Evolutionary conservation across 2,888 invertebrate species (phyloP).

Genomic region (Strigamia maritima): DNA sequence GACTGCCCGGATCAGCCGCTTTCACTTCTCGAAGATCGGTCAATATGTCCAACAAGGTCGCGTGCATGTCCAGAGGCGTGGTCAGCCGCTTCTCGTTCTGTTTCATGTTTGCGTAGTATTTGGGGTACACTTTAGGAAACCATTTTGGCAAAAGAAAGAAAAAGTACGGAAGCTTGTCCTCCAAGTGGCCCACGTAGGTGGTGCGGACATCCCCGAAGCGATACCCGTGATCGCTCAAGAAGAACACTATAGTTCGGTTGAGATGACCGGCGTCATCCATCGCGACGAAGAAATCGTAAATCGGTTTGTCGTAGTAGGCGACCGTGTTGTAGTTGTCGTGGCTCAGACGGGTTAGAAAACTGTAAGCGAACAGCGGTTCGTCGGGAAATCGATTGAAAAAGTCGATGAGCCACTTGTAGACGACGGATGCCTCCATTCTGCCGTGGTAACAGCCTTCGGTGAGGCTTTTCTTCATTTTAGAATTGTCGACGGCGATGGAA

Average conservation of each 20-base stretch:
- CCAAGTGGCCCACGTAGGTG: neutral
- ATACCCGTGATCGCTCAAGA: constrained; percentile 59
- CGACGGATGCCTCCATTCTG: constrained; percentile 50
- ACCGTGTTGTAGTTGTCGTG: constrained; percentile 82
- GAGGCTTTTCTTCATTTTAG: constrained; percentile 41
- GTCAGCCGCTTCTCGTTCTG: constrained; percentile 69
- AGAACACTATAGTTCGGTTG: constrained; percentile 51
- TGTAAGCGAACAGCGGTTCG: constrained; percentile 72
- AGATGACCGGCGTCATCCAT: constrained; percentile 41
- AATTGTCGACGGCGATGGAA: constrained; percentile 49
- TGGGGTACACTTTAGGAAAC: constrained; percentile 63
- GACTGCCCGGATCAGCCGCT: constrained; percentile 44
- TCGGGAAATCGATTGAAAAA: constrained; percentile 63
- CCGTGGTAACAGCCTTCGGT: neutral
- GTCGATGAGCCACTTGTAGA: constrained; percentile 67
- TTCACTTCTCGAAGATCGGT: neutral
- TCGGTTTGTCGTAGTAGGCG: constrained; percentile 66
- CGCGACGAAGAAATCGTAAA: constrained; percentile 52
- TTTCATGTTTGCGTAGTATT: constrained; percentile 64
- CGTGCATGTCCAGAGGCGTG: constrained; percentile 78
- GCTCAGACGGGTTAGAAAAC: constrained; percentile 77
- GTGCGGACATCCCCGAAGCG: neutral
- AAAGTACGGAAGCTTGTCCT: neutral
- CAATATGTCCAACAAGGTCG: constrained; percentile 69
- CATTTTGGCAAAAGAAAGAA: constrained; percentile 56